Conservation (phyloP, 2,888 invertebrate genomes). For the Drosophila barbarae region DNA sequence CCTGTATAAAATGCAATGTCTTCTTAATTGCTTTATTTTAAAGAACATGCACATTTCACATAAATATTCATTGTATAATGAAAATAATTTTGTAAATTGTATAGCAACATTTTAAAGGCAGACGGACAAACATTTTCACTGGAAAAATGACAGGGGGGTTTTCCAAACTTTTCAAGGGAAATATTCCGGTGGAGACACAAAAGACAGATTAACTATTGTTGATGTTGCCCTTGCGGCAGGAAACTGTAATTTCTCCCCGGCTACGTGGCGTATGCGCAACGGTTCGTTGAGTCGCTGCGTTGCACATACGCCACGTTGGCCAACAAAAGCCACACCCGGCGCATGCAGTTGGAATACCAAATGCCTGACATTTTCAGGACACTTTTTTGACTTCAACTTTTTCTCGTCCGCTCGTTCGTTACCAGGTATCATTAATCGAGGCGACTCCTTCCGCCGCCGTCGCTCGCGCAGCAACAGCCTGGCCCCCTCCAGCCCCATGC, state of each 20-base stretch:
- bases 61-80: constrained; percentile 17
- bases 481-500: constrained; percentile 83
- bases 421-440: constrained; percentile 94
- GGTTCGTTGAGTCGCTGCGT: constrained; percentile 19
- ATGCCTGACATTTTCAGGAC: constrained; percentile 13
- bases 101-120: constrained; percentile 11
- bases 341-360: constrained; percentile 40
- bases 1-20: constrained; percentile 18
- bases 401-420: not conserved
- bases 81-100: constrained; percentile 11
- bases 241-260: constrained; percentile 41
- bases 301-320: constrained; percentile 48
- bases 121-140: constrained; percentile 7
- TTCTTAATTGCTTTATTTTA: constrained; percentile 31
- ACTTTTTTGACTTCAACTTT: constrained; percentile 16
- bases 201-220: constrained; percentile 62
- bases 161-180: constrained; percentile 18
- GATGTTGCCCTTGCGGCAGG: constrained; percentile 40
- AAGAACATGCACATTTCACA: constrained; percentile 2
- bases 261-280: constrained; percentile 61
- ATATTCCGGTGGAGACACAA: constrained; percentile 42
- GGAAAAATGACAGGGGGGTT: not conserved
- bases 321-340: constrained; percentile 10
- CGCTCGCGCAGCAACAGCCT: constrained; percentile 91
- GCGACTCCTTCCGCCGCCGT: constrained; percentile 94